These are phyloP conservation scores for Lophura nycthemera DNA, from an alignment of 2,113 vertebrate genomes.

Conservation along the genomic window DNA sequence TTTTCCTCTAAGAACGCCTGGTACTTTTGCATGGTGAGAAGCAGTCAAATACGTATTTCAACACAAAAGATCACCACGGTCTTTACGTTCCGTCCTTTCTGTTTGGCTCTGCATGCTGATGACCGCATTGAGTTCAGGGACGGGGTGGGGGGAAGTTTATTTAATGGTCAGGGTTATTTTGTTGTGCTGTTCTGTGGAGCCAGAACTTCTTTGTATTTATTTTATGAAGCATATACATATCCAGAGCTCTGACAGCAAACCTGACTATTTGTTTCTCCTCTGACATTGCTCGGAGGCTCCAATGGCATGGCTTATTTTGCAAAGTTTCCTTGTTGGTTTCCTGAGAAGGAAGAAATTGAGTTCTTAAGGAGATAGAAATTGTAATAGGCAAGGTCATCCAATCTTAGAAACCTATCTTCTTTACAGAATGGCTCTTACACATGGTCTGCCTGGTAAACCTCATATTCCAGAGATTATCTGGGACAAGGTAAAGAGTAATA, in stretches of 20 bases:
- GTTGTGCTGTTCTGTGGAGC: not conserved
- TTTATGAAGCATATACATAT: not conserved
- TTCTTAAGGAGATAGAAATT: not conserved
- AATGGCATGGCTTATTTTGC: not conserved
- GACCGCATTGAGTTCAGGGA: not conserved
- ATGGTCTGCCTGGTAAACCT: not conserved
- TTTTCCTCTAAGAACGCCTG: not conserved
- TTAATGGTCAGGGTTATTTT: not conserved
- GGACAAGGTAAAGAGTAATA: not conserved
- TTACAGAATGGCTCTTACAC: not conserved
- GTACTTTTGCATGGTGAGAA: not conserved
- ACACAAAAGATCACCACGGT: not conserved
- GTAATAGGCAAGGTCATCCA: not conserved
- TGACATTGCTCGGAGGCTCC: not conserved
- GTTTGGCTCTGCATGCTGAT: not conserved
- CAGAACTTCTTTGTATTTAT: not conserved
- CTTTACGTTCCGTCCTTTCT: not conserved
- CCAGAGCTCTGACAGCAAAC: not conserved
- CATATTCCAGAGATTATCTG: not conserved
- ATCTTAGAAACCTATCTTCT: not conserved
- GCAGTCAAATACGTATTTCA: constrained; percentile 9
- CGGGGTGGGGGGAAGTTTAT: not conserved
- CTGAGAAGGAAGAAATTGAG: not conserved
- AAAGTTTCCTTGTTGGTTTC: not conserved
- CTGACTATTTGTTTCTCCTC: not conserved